Evolutionary conservation across 2,888 invertebrate species (phyloP).

Genomic region (Pachliopta kotzebuea): DNA sequence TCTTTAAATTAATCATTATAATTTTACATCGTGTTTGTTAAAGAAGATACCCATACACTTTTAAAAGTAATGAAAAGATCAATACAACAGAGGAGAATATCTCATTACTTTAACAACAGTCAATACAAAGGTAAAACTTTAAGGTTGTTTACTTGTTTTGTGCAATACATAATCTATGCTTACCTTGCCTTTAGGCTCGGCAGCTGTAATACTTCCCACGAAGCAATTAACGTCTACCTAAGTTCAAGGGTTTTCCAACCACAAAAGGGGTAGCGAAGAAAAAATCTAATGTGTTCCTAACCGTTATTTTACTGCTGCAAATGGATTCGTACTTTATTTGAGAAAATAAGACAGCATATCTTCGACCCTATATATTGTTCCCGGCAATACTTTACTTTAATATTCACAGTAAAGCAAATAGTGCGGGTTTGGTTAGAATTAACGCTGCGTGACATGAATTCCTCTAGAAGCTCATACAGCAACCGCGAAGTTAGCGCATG

Average conservation of each 20-base stretch:
- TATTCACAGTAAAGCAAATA: conserved; percentile 28
- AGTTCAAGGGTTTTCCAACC: conserved; percentile 69
- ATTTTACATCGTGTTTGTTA: no score
- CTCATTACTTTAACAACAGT: neutral
- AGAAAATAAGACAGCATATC: conserved; percentile 20
- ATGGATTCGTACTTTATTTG: conserved; percentile 24
- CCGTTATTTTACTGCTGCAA: conserved; percentile 28
- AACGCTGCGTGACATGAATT: conserved; percentile 63
- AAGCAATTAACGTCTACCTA: conserved; percentile 69
- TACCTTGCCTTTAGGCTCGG: conserved; percentile 45
- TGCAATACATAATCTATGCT: conserved; percentile 43
- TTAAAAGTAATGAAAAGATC: neutral
- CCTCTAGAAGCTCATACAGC: conserved; percentile 54
- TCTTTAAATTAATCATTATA: no score
- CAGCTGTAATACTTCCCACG: conserved; percentile 71
- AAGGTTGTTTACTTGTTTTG: conserved; percentile 51
- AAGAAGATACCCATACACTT: no score
- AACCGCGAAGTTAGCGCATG: conserved; percentile 61
- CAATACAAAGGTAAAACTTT: conserved; percentile 17
- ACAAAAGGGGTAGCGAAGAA: conserved; percentile 46
- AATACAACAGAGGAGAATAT: neutral
- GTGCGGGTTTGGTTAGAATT: conserved; percentile 41
- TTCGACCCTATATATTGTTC: conserved; percentile 14
- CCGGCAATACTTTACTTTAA: conserved; percentile 34
- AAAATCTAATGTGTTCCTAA: conserved; percentile 39